Evolutionary conservation across 2,888 invertebrate genomes (phyloP).

Genomic region (Argyresthia albistria): DNA sequence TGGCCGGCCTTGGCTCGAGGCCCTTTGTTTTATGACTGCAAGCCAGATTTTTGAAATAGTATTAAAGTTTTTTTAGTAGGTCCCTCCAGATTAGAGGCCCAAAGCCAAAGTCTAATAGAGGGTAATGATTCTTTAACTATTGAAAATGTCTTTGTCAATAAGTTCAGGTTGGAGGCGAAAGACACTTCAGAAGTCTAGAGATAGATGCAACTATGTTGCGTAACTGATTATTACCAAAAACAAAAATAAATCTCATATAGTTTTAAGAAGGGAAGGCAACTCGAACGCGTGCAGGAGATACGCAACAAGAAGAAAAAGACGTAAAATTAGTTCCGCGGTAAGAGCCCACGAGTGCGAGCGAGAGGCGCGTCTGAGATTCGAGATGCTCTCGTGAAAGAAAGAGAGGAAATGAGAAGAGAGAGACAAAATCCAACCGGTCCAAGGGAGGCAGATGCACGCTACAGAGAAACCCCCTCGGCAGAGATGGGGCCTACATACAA

Average conservation of each 20-base stretch:
- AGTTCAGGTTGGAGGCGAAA: not conserved
- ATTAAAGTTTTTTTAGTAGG: not conserved
- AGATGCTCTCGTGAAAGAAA: slow-evolving; percentile 25
- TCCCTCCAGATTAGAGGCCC: not conserved
- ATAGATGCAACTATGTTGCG: slow-evolving; percentile 13
- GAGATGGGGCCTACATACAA: slow-evolving; percentile 44
- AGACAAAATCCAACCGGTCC: slow-evolving; percentile 61
- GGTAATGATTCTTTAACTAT: not conserved
- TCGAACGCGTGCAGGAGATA: slow-evolving; percentile 25
- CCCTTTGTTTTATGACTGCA: slow-evolving; percentile 9
- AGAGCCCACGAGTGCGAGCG: slow-evolving; percentile 20
- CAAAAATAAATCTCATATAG: slow-evolving; percentile 22
- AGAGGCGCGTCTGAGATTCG: slow-evolving; percentile 27
- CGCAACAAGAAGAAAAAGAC: slow-evolving; percentile 40
- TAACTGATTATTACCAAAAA: slow-evolving; percentile 24
- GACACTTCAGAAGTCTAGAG: not conserved
- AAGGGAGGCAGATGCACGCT: slow-evolving; percentile 60
- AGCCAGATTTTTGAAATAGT: not conserved
- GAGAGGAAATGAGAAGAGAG: slow-evolving; percentile 29
- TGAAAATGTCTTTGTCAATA: not conserved
- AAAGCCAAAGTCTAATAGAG: too few relatives aligned
- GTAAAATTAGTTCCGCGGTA: slow-evolving; percentile 55
- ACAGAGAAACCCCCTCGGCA: slow-evolving; percentile 53
- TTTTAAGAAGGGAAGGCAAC: slow-evolving; percentile 28
- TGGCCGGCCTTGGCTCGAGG: slow-evolving; percentile 9